Base-by-base conservation (phyloP, 2,888 invertebrate species). In the Diaperis boleti region DNA sequence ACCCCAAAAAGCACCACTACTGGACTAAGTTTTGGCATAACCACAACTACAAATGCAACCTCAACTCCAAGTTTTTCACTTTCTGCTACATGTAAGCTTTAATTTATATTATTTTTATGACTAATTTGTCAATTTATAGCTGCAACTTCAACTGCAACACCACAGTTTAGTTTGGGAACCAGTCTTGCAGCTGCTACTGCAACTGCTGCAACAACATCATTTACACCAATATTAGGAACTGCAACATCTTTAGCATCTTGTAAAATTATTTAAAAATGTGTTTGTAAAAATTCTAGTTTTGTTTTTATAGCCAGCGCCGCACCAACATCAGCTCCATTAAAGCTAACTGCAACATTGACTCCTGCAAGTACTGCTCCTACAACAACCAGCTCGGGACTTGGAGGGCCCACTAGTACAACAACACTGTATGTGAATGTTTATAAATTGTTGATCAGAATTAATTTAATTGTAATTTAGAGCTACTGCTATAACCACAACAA, bases 121-220 rank as follows among this genome's bases (percentile, higher is more conserved):
- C 3, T 45, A 14, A 20, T 22, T 11, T 6, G 13, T 4, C 10
- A 18, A 39, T 14, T 59, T 49, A 7, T 41, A 41, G 59, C 81
- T 22, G 39, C 59, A 3, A 72, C 80, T 85, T 22, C 59, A 1
- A 72, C 80, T 85, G 20, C 87, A 85, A 50, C 65, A 13, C 54
- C 49, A 10, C 57, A 50, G 42, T 67, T 67, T 11, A 55, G 45
- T 35, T 31, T 67, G 10, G 59, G 60, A 4, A 44, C 56, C 5
- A 44, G 39, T 35, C 44, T 35, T 22, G 10, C 64, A 14, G 14
- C 65, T 0, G 33, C 68, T 50, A 35, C 68, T 31, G 33, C 68
- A 47, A 35, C 68, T 31, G 50, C 70, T 39, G 14, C 57, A 10
- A 18, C 59, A 8, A 49, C 62, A 5, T 50, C 57, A 18, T 57